Base-by-base conservation (phyloP, 2,797 vertebrate genomes). In the Chelmon rostratus region DNA sequence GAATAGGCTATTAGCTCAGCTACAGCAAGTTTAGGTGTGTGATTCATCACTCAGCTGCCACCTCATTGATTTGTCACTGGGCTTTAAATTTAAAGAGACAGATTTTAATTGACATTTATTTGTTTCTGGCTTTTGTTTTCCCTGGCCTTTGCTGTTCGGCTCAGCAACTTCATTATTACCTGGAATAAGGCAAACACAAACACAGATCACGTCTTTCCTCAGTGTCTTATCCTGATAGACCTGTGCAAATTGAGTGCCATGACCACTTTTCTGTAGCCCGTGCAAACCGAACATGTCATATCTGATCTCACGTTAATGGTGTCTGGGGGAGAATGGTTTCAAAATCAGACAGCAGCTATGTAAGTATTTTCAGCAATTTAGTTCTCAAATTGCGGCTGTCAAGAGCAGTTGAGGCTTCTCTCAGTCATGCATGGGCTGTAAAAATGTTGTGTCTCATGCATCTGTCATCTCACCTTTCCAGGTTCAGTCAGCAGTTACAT, bases 351-450 rank as follows among this genome's bases (percentile, higher is more conserved):
- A 73, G 81, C 75, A 82, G 59, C 79, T 72, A 88, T 85, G 72
- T 70, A 70, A 83, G 80, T 64, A 84, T 90, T 91, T 89, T 83
- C 28, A 52, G 73, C 84, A 81, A 92, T 93, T 93, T 90, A 69
- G 68, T 81, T 92, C 88, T 89, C 81, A 90, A 81, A 89, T 93
- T 90, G 84, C 83, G 1, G 79, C 89, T 88, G 86, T 87, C 83
- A 69, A 61, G 72, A 54, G 46, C 75, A 83, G 84, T 90, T 73
- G 72, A 82, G 74, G 73, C 58, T 85, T 81, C 73, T 64, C 80
- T 84, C 84, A 76, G 74, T 81, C 80, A 56, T 67, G 63, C 74
- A 42, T 38, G 73, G 67, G 76, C 73, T 65, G 81, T 46, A 53
- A 84, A 82, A 86, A 79, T 47, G 38, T 82, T 80, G 59, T 50